Evolutionary conservation across 2,888 invertebrate genomes (phyloP).

Genomic region (Crossocerus cetratus): DNA sequence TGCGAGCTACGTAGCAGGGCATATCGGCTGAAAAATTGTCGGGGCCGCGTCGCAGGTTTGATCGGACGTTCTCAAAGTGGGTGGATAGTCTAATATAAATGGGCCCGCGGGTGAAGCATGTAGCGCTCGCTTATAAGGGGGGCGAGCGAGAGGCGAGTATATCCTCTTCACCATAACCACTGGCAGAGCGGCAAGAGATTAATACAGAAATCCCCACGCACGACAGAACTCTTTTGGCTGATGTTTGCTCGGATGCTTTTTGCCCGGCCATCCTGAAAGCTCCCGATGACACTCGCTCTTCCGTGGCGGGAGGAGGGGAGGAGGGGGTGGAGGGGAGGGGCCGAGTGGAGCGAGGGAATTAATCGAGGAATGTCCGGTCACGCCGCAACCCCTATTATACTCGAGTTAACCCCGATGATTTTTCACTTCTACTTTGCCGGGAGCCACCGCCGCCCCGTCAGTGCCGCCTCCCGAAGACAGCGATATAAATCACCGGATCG

Average conservation of each 20-base stretch:
- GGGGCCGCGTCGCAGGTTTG: slow-evolving; percentile 39
- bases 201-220: not conserved
- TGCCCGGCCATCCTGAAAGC: not conserved
- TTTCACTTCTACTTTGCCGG: slow-evolving; percentile 3
- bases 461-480: no score
- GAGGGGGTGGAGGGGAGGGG: no score
- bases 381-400: not conserved
- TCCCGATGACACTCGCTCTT: not conserved
- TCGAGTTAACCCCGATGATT: slow-evolving; percentile 1
- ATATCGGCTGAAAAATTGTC: slow-evolving; percentile 43
- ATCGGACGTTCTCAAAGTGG: slow-evolving; percentile 41
- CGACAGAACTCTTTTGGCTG: not conserved
- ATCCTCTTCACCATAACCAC: not conserved
- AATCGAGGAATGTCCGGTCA: not conserved
- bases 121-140: not conserved
- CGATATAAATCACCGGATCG: no score
- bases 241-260: not conserved
- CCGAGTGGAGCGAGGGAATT: not conserved
- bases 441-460: not conserved
- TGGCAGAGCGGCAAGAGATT: not conserved
- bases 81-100: slow-evolving; percentile 35
- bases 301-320: no score
- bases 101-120: slow-evolving; percentile 26
- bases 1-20: slow-evolving; percentile 32
- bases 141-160: not conserved